Conservation (phyloP, 2,797 vertebrate genomes). For the Gymnothorax javanicus region DNA sequence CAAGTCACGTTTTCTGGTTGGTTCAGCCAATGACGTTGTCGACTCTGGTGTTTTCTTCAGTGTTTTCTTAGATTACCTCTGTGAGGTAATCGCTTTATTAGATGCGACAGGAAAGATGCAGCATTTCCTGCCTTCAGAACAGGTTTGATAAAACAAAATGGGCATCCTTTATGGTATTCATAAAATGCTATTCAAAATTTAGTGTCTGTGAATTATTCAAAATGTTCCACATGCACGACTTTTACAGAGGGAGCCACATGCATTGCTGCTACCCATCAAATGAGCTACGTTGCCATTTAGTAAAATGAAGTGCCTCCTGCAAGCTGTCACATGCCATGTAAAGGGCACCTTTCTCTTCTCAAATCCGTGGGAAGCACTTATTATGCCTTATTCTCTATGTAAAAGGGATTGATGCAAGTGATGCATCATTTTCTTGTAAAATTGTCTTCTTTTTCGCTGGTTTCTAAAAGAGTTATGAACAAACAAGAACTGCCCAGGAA, state of each 20-base stretch:
- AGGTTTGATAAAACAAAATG: not conserved
- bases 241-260: not conserved
- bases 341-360: not conserved
- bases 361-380: not conserved
- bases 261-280: not conserved
- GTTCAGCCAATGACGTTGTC: too few relatives aligned
- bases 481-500: not conserved
- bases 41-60: too few relatives aligned
- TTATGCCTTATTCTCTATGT: not conserved
- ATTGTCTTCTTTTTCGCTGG: not conserved
- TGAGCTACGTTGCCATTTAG: not conserved
- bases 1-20: too few relatives aligned
- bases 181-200: not conserved
- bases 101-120: too few relatives aligned
- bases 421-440: not conserved
- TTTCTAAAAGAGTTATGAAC: not conserved
- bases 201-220: not conserved
- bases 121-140: not conserved
- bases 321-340: constrained; percentile 1
- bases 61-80: too few relatives aligned
- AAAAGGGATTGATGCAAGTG: not conserved
- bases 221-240: not conserved
- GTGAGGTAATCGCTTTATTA: too few relatives aligned
- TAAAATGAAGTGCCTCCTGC: not conserved
- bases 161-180: not conserved